Conservation (phyloP, 2,797 vertebrate species). For the Hozukius guyotensis region DNA sequence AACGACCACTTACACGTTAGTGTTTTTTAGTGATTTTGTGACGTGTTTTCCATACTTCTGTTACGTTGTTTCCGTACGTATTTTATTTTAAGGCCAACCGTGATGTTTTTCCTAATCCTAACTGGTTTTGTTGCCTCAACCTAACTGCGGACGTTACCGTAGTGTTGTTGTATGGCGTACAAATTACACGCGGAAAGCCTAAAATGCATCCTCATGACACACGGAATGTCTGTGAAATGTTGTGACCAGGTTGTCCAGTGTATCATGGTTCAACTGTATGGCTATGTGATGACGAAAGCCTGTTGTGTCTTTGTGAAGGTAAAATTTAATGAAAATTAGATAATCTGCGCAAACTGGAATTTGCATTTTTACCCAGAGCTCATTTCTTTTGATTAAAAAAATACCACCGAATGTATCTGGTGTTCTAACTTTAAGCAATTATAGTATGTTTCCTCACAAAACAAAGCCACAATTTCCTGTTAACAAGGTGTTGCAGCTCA, state of each 20-base stretch:
- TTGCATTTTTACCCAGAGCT: neutral
- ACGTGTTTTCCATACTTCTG: no score
- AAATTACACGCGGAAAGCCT: no score
- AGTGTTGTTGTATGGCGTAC: no score
- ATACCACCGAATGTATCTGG: neutral
- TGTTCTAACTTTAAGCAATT: neutral
- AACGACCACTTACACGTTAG: no score
- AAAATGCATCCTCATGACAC: no score
- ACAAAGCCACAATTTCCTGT: neutral
- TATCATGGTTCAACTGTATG: neutral
- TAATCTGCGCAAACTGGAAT: neutral
- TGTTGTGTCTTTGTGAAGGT: neutral
- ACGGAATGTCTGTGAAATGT: no score
- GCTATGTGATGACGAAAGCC: neutral
- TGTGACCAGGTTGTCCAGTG: neutral
- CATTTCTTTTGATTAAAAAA: neutral
- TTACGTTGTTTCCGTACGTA: no score
- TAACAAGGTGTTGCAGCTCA: conserved; percentile 32
- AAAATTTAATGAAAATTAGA: neutral
- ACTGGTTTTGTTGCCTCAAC: no score
- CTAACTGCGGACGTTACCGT: no score
- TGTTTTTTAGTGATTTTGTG: no score
- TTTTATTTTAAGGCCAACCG: no score
- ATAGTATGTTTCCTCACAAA: neutral
- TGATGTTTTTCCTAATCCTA: no score